These are phyloP conservation scores for Siphonodentalium dalli DNA, from an alignment of 2,888 invertebrate species.

Conservation along the genomic window DNA sequence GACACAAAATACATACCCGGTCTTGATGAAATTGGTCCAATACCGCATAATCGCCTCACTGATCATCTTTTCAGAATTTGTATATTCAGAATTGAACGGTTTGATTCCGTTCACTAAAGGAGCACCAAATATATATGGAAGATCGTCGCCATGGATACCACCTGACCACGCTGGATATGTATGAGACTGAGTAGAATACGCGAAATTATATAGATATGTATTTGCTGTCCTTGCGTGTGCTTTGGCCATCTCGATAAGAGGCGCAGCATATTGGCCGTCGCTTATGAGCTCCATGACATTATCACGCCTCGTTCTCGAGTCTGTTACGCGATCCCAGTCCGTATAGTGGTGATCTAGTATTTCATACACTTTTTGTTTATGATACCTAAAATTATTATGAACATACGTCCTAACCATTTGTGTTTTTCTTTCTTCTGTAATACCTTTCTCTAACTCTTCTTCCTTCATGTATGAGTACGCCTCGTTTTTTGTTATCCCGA, in stretches of 20 bases:
- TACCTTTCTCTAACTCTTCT: constrained; percentile 82
- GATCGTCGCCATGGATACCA: constrained; percentile 57
- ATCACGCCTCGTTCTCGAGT: constrained; percentile 83
- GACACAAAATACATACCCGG: constrained; percentile 60
- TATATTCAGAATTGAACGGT: constrained; percentile 53
- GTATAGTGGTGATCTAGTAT: constrained; percentile 96
- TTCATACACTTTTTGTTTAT: constrained; percentile 91
- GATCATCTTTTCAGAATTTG: constrained; percentile 49
- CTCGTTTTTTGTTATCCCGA: constrained; percentile 63
- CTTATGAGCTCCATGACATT: constrained; percentile 86
- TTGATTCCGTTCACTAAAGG: constrained; percentile 57
- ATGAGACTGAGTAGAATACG: constrained; percentile 86
- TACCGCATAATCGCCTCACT: constrained; percentile 60
- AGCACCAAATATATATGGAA: constrained; percentile 62
- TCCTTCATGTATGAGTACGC: constrained; percentile 92
- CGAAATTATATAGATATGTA: constrained; percentile 63
- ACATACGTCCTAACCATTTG: constrained; percentile 86
- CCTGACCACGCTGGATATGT: constrained; percentile 68
- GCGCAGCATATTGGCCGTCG: constrained; percentile 85
- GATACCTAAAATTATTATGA: constrained; percentile 91
- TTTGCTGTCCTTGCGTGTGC: constrained; percentile 78
- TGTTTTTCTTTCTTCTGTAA: constrained; percentile 87
- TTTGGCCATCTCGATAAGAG: constrained; percentile 86
- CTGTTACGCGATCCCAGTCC: constrained; percentile 76
- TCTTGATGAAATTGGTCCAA: constrained; percentile 63